Base-by-base conservation (phyloP, 2,797 vertebrate genomes). In the Hippoglossus hippoglossus region DNA sequence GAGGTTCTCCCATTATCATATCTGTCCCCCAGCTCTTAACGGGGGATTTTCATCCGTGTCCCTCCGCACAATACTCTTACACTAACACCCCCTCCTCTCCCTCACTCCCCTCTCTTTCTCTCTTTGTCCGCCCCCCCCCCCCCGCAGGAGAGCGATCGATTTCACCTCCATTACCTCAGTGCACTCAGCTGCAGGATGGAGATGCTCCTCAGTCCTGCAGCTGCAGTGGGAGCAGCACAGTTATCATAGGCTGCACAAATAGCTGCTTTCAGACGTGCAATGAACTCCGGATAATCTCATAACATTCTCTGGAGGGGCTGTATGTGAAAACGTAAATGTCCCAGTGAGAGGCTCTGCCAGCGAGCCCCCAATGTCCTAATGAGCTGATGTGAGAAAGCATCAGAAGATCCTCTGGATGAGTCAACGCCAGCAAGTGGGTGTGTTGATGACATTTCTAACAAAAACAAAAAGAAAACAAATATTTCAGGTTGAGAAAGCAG, bases 1-100 rank as follows among this genome's bases (percentile, higher is more conserved):
- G 77, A 80, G 53, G 63, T 87, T 88, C 79, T 70, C 87, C 86
- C 91, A 94, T 95, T 94, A 94, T 93, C 93, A 92, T 94, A 90
- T 91, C 88, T 92, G 93, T 92, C 90, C 81, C 72, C 75, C 12
- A 16, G 89, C 92, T 93, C 91, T 94, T 94, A 94, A 93, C 91
- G 85, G 86, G 57, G 88, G 66, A 91, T 93, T 94, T 91, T 94
- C 91, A 88, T 90, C 87, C 82, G 72, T 91, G 90, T 91, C 84
- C 86, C 86, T 85, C 87, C 76, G 76, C 81, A 71, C 87, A 85
- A 79, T 85, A 75, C 73, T 71, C 84, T 78, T 79, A 71, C 80
- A 83, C 58, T 46, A 16, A 73, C 62, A 34, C 24, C 24, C 58
- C 8, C 34, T 63, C 80, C 55, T 21, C 34, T 51, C 70, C 39